Conservation (phyloP, 2,113 vertebrate genomes). For the Capreolus pygargus region DNA sequence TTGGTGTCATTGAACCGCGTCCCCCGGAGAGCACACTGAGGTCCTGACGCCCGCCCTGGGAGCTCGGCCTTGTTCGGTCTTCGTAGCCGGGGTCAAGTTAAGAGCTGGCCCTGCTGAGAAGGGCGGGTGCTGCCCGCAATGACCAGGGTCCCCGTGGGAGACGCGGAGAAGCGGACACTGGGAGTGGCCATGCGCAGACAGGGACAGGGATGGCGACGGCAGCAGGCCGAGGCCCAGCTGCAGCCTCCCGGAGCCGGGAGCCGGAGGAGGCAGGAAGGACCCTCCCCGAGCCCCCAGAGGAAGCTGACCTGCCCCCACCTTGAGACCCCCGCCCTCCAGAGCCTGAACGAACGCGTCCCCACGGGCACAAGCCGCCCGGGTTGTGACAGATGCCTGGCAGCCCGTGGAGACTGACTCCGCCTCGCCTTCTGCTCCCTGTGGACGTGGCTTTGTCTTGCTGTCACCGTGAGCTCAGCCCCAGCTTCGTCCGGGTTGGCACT, state of each 20-base stretch:
- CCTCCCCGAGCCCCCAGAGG: too few relatives aligned
- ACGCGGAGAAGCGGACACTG: accelerated
- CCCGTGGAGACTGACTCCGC: accelerated
- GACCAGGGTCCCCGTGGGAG: too few relatives aligned
- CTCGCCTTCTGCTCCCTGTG: not conserved
- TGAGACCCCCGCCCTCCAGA: not conserved
- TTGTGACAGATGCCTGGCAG: accelerated
- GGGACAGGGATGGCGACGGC: accelerated
- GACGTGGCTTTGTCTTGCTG: not conserved
- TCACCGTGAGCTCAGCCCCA: not conserved
- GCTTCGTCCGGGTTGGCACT: not conserved
- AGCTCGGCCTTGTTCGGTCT: not conserved
- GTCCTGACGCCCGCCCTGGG: not conserved
- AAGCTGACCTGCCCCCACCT: not conserved
- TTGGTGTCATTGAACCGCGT: too few relatives aligned
- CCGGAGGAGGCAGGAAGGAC: accelerated
- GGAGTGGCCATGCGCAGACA: accelerated
- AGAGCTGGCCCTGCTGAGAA: not conserved
- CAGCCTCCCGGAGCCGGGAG: not conserved
- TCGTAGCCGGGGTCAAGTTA: not conserved
- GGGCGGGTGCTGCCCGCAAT: accelerated
- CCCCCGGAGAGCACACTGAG: accelerated
- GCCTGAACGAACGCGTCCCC: accelerated
- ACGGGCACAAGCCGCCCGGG: accelerated
- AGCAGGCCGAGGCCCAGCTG: accelerated